Conservation (phyloP, 2,113 vertebrate species). For the Neodontobutis hainanensis region DNA sequence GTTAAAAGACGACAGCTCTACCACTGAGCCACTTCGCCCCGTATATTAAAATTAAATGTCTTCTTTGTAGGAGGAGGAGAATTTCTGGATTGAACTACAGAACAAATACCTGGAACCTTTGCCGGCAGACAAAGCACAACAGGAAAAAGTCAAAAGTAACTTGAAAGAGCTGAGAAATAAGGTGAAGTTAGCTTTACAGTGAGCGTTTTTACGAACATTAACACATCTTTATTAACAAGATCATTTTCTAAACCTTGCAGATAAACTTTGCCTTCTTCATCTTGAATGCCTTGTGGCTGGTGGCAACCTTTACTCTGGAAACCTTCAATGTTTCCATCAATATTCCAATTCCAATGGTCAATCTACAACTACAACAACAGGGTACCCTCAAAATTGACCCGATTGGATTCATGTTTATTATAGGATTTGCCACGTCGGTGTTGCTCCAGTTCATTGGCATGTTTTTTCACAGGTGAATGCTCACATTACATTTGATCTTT, state of each 20-base stretch:
- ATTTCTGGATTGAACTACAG: conserved; percentile 63
- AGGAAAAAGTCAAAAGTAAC: conserved; percentile 47
- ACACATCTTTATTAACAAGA: neutral
- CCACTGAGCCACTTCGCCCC: too few relatives aligned
- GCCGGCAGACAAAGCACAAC: conserved; percentile 54
- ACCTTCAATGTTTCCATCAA: conserved; percentile 8
- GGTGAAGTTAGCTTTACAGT: conserved; percentile 21
- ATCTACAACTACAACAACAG: neutral
- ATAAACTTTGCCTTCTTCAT: conserved; percentile 74
- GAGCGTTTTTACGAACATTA: too few relatives aligned
- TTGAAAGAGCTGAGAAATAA: conserved; percentile 70
- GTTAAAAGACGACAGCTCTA: too few relatives aligned
- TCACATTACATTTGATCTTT: neutral
- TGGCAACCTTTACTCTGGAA: conserved; percentile 71
- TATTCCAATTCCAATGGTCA: conserved; percentile 43
- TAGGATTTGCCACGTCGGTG: conserved; percentile 45
- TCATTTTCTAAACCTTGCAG: conserved; percentile 19
- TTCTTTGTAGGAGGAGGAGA: conserved; percentile 58
- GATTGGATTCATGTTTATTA: conserved; percentile 64
- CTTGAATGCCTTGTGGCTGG: conserved; percentile 70
- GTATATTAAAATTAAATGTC: neutral
- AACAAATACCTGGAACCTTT: conserved; percentile 68
- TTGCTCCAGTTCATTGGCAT: conserved; percentile 62
- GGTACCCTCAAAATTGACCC: conserved; percentile 38
- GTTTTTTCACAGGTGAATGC: conserved; percentile 68